A percentile compares a stretch with the other conserved stretches of the same genome.
These are phyloP conservation scores for Pollicipes pollicipes DNA, from an alignment of 1,140 invertebrate species.

Conservation along the genomic window DNA sequence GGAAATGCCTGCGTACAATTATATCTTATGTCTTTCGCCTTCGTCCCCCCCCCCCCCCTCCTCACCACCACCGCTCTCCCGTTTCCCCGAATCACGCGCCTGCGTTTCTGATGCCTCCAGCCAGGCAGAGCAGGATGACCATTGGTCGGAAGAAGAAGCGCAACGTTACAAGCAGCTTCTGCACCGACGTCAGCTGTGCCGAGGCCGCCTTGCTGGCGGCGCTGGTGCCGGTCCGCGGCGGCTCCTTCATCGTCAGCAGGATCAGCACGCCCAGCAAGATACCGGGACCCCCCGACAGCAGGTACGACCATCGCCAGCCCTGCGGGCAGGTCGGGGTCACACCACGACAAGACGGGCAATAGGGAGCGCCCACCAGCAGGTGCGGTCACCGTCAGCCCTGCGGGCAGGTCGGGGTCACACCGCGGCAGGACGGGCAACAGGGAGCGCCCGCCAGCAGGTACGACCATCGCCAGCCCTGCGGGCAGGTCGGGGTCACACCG, in stretches of 20 bases:
- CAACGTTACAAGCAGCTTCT: background rate
- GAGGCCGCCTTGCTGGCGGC: background rate
- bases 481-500: no score
- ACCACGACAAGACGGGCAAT: background rate
- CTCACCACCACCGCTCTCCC: no score
- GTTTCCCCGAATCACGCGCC: no score
- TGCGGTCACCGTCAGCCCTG: no score
- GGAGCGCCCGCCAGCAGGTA: no score
- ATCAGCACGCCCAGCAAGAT: conserved; percentile 46
- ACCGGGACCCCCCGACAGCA: conserved; percentile 60
- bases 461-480: no score
- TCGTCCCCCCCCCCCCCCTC: no score
- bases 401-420: no score
- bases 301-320: conserved; percentile 78
- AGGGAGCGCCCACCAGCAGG: background rate
- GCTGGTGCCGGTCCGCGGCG: conserved; percentile 22
- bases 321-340: conserved; percentile 21
- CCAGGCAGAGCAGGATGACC: background rate
- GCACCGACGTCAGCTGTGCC: no score
- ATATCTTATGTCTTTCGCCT: no score
- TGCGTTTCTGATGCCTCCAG: background rate
- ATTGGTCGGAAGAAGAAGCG: background rate
- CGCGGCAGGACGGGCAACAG: no score
- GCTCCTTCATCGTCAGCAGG: conserved; percentile 44
- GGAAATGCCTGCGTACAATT: no score